A percentile compares a stretch with the other conserved stretches of the same genome.
Evolutionary conservation across 2,888 invertebrate species (phyloP).

Genomic region (Pheosia tremula): DNA sequence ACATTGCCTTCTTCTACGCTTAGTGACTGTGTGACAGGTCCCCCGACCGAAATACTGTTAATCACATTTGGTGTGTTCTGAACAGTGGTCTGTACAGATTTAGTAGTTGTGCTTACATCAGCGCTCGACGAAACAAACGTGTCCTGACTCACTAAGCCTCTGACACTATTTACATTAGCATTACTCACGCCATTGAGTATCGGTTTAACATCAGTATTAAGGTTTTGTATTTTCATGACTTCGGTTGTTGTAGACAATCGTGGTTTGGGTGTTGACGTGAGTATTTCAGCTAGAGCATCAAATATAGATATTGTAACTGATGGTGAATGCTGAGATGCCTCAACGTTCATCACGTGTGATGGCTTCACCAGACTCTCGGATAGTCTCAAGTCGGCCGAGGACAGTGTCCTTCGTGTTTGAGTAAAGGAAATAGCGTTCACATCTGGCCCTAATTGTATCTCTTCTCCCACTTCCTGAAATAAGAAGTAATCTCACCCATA

Average conservation of each 20-base stretch:
- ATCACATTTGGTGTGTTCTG: slow-evolving; percentile 76
- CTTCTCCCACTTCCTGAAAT: slow-evolving; percentile 84
- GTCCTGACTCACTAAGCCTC: slow-evolving; percentile 64
- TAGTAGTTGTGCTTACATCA: slow-evolving; percentile 73
- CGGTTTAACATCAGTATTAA: slow-evolving; percentile 69
- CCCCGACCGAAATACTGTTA: slow-evolving; percentile 76
- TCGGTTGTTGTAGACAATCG: slow-evolving; percentile 74
- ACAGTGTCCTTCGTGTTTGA: slow-evolving; percentile 77
- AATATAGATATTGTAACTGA: slow-evolving; percentile 85
- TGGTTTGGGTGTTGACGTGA: slow-evolving; percentile 80
- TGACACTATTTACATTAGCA: slow-evolving; percentile 78
- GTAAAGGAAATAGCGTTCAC: slow-evolving; percentile 80
- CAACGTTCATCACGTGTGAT: slow-evolving; percentile 81
- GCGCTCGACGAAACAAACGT: slow-evolving; percentile 58
- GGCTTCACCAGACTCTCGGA: slow-evolving; percentile 78
- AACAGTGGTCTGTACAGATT: slow-evolving; percentile 79
- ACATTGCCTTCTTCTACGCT: slow-evolving; percentile 57
- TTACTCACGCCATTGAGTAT: slow-evolving; percentile 82
- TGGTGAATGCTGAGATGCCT: slow-evolving; percentile 82
- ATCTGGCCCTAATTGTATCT: slow-evolving; percentile 81
- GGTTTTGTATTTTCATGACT: slow-evolving; percentile 65
- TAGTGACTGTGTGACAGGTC: slow-evolving; percentile 69
- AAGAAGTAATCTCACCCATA: slow-evolving; percentile 83
- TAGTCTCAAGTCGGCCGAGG: slow-evolving; percentile 78
- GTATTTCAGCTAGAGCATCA: slow-evolving; percentile 84